Evolutionary conservation across 2,113 vertebrate genomes (phyloP).

Genomic region (Numida meleagris): DNA sequence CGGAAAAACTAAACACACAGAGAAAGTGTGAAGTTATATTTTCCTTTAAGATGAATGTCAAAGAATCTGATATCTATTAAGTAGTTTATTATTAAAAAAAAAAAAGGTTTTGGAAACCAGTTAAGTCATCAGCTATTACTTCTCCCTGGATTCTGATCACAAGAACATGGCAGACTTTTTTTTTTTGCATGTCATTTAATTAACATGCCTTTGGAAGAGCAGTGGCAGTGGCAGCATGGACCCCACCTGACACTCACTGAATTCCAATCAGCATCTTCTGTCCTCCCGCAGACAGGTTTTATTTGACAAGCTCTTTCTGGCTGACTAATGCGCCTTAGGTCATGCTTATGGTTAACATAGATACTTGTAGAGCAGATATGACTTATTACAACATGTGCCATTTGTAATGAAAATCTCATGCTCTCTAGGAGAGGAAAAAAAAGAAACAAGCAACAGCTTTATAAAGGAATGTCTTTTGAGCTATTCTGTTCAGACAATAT

Average conservation of each 20-base stretch:
- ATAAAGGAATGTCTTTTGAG: constrained; percentile 11
- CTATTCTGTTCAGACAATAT: neutral
- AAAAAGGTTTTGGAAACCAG: neutral
- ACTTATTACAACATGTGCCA: constrained; percentile 54
- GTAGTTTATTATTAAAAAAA: neutral
- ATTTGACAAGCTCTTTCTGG: constrained; percentile 18
- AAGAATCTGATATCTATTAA: neutral
- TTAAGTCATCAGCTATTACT: neutral
- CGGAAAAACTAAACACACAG: neutral
- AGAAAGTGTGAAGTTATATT: neutral
- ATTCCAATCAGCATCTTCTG: constrained; percentile 5
- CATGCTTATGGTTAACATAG: constrained; percentile 18
- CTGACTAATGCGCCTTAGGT: constrained; percentile 34
- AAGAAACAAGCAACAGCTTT: constrained; percentile 5
- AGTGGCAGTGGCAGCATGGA: neutral
- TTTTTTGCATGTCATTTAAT: constrained; percentile 29
- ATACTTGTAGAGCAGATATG: constrained; percentile 29
- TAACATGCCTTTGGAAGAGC: neutral
- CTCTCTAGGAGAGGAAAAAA: neutral
- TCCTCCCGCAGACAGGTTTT: constrained; percentile 12
- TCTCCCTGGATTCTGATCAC: neutral
- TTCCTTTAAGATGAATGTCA: neutral
- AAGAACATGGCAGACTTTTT: neutral
- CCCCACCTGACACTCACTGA: neutral
- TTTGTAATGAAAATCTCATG: constrained; percentile 52